Conservation (phyloP, 2,797 vertebrate genomes). For the Sebastes cheni region DNA sequence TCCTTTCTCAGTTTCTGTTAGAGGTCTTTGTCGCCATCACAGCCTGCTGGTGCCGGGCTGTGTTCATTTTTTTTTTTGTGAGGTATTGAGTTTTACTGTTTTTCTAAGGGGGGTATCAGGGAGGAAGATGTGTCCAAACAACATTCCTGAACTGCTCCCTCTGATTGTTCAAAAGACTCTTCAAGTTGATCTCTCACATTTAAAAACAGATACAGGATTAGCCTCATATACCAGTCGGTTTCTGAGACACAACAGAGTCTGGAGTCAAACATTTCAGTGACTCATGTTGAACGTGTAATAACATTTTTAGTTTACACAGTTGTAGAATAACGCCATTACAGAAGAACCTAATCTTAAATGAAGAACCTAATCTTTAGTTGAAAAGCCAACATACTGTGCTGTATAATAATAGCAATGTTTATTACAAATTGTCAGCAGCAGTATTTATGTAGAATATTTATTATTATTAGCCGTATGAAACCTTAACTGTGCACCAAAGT, state of each 20-base stretch:
- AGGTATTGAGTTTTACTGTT: conserved; percentile 61
- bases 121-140: conserved; percentile 40
- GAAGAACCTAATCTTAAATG: not conserved
- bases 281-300: not conserved
- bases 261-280: not conserved
- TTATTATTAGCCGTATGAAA: no score
- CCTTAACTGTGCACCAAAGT: not conserved
- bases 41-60: conserved; percentile 21
- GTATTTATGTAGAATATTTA: no score
- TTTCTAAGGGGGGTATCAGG: conserved; percentile 34
- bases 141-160: conserved; percentile 42
- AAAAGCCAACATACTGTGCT: no score
- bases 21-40: conserved; percentile 12
- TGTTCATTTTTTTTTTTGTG: conserved; percentile 42
- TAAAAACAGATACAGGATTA: not conserved
- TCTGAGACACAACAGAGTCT: not conserved
- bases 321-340: not conserved
- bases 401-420: no score
- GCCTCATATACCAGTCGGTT: not conserved
- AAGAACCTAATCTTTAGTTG: no score
- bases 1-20: conserved; percentile 65
- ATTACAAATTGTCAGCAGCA: no score
- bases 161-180: conserved; percentile 21
- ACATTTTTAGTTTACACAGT: not conserved
- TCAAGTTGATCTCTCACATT: not conserved